phyloP scores from a whole-genome alignment of 2,113 vertebrate genomes.

The Todiramphus chloris region DNA sequence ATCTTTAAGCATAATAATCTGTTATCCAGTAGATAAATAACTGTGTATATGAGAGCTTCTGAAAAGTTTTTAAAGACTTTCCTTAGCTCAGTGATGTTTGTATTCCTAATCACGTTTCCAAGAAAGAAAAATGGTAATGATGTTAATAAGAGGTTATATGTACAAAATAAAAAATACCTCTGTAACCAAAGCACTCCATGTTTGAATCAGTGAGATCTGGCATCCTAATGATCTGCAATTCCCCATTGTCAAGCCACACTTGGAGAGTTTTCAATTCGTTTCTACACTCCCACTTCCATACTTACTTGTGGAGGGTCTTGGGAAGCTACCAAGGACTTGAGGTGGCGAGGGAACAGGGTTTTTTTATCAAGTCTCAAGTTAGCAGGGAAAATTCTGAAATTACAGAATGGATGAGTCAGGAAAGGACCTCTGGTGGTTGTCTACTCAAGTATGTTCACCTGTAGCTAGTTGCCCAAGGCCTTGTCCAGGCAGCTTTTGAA shows the following conservation, averaged over 20 bases:
- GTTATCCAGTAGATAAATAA: neutral
- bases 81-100: neutral
- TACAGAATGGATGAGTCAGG: neutral
- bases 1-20: neutral
- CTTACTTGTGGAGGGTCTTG: neutral
- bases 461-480: neutral
- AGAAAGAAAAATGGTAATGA: neutral
- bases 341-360: neutral
- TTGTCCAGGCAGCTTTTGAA: neutral
- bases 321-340: neutral
- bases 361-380: neutral
- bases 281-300: neutral
- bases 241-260: neutral
- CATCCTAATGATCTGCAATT: neutral
- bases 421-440: neutral
- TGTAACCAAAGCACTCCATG: neutral
- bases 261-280: neutral
- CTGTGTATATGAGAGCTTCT: neutral
- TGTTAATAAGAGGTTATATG: neutral
- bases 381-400: neutral
- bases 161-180: neutral
- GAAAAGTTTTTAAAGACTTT: neutral
- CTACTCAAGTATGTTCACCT: neutral
- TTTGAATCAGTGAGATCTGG: neutral
- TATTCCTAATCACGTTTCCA: neutral